Evolutionary conservation across 2,113 vertebrate genomes (phyloP).

Genomic region (Sterna hirundo): DNA sequence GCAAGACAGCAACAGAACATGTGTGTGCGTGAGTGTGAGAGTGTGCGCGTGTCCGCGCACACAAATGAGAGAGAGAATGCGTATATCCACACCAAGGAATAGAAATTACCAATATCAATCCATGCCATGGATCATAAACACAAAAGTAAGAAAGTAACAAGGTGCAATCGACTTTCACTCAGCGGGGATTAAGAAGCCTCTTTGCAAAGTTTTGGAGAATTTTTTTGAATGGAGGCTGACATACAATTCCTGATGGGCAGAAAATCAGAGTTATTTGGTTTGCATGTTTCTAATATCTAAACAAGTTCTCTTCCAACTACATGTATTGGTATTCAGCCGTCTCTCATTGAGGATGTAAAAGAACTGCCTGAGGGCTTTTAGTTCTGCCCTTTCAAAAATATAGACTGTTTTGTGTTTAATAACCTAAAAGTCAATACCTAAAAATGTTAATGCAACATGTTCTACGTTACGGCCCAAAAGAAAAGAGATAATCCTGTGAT

Average conservation of each 20-base stretch:
- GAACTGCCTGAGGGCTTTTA: neutral
- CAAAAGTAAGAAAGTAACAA: neutral
- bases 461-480: neutral
- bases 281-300: neutral
- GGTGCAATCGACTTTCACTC: neutral
- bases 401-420: neutral
- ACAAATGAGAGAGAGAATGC: neutral
- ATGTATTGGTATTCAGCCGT: neutral
- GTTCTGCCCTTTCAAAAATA: neutral
- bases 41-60: rapidly evolving
- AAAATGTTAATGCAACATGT: neutral
- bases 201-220: neutral
- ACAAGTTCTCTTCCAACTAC: neutral
- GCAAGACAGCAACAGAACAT: neutral
- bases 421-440: neutral
- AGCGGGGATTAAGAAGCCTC: neutral
- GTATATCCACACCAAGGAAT: neutral
- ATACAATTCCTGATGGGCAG: neutral
- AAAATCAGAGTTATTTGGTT: neutral
- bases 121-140: neutral
- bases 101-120: neutral
- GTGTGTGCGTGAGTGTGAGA: rapidly evolving
- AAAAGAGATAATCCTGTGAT: neutral
- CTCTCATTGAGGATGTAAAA: neutral
- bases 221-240: neutral